Percentiles rank a stretch among this genome's conserved stretches.
Evolutionary conservation across 2,888 invertebrate species (phyloP).

Genomic region (Yponomeuta malinellus): DNA sequence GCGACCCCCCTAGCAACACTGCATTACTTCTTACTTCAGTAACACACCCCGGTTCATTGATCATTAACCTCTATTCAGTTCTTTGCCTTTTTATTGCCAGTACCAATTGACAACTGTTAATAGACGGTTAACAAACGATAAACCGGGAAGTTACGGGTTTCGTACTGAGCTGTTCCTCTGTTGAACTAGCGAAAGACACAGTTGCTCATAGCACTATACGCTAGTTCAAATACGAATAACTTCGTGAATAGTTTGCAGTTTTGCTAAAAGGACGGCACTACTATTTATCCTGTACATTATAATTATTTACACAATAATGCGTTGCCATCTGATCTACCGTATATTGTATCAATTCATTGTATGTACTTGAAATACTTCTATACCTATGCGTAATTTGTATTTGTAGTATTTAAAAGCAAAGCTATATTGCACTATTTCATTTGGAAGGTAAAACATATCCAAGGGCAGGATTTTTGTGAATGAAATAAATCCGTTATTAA

Average conservation of each 20-base stretch:
- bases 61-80: no score
- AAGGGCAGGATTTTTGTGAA: conserved; percentile 1
- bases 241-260: background rate
- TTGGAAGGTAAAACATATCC: conserved; percentile 1
- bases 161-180: no score
- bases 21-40: background rate
- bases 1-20: conserved; percentile 27
- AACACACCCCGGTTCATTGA: no score
- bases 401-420: conserved; percentile 2
- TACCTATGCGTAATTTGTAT: background rate
- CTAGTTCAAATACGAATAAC: no score
- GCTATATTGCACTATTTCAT: conserved; percentile 8
- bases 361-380: background rate
- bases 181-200: no score
- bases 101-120: no score
- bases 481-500: background rate
- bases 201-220: no score
- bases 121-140: no score
- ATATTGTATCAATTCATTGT: conserved; percentile 14
- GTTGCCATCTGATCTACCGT: background rate
- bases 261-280: background rate
- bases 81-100: no score
- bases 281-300: conserved; percentile 51
- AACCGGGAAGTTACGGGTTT: no score
- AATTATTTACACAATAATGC: conserved; percentile 43